phyloP scores from a whole-genome alignment of 1,140 invertebrate genomes.

The Dermatophagoides farinae region DNA sequence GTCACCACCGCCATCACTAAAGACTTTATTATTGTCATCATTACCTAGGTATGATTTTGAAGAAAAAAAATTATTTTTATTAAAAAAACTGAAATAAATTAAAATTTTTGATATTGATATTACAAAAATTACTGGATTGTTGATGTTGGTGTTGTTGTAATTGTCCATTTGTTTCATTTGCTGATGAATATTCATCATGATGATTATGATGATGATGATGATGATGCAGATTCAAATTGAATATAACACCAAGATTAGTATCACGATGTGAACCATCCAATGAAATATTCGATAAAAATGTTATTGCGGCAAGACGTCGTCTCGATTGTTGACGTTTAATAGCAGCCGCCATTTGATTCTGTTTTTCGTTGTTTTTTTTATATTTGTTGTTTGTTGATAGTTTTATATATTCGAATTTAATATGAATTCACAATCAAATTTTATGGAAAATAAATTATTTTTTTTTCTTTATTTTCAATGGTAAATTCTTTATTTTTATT shows the following conservation, averaged over 20 bases:
- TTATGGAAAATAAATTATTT: not conserved
- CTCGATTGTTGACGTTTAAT: slow-evolving; percentile 18
- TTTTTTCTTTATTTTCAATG: not conserved
- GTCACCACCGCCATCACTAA: too few relatives aligned
- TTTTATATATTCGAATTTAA: too few relatives aligned
- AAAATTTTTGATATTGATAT: not conserved
- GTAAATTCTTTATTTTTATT: too few relatives aligned
- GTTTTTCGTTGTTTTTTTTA: too few relatives aligned
- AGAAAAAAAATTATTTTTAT: not conserved
- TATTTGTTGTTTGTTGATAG: too few relatives aligned
- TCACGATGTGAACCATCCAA: slow-evolving; percentile 72
- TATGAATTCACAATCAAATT: not conserved
- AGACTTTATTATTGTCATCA: too few relatives aligned
- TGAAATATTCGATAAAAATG: slow-evolving; percentile 82
- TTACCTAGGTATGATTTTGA: too few relatives aligned
- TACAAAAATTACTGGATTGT: not conserved
- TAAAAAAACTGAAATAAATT: not conserved
- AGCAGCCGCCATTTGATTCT: slow-evolving; percentile 16
- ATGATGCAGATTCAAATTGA: slow-evolving; percentile 8
- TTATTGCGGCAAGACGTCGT: slow-evolving; percentile 58
- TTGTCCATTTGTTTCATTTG: not conserved
- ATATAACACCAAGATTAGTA: slow-evolving; percentile 42
- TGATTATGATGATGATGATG: too few relatives aligned
- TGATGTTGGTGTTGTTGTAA: not conserved
- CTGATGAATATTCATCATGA: not conserved